phyloP scores from a whole-genome alignment of 2,113 vertebrate species.

The Xenopus tropicalis region DNA sequence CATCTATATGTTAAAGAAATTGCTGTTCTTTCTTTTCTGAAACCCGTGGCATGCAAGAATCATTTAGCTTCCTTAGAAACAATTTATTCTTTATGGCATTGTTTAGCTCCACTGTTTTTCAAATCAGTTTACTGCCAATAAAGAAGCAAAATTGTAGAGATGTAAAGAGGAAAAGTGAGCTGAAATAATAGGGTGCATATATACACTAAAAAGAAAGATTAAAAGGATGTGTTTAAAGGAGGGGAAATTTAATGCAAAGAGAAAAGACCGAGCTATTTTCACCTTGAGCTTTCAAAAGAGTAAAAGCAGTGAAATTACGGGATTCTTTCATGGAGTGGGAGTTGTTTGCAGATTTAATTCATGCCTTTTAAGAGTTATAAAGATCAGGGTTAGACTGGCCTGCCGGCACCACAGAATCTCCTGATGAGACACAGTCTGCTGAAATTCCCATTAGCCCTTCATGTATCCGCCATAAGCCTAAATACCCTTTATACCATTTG shows the following conservation, averaged over 20 bases:
- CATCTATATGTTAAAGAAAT: conserved; percentile 8
- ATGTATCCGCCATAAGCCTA: no score
- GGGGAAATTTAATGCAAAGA: neutral
- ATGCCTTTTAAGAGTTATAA: no score
- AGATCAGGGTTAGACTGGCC: no score
- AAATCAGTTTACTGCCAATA: conserved; percentile 39
- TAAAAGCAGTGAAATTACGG: no score
- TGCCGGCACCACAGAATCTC: no score
- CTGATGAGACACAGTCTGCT: no score
- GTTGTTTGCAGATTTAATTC: no score
- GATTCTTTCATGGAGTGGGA: no score
- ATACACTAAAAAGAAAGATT: neutral
- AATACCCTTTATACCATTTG: no score
- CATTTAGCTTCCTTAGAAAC: conserved; percentile 35
- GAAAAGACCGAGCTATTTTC: no score
- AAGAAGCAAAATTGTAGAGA: conserved; percentile 35
- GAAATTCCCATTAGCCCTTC: no score
- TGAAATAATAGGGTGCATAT: neutral
- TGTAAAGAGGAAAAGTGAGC: conserved; percentile 6
- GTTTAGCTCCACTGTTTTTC: conserved; percentile 34
- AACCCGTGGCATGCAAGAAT: neutral
- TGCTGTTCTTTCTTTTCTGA: conserved; percentile 19
- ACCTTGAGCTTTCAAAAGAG: no score
- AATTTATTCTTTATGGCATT: conserved; percentile 40
- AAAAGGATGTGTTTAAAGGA: neutral